phyloP scores from a whole-genome alignment of 1,140 invertebrate species.

The Neodiprion virginianus region DNA sequence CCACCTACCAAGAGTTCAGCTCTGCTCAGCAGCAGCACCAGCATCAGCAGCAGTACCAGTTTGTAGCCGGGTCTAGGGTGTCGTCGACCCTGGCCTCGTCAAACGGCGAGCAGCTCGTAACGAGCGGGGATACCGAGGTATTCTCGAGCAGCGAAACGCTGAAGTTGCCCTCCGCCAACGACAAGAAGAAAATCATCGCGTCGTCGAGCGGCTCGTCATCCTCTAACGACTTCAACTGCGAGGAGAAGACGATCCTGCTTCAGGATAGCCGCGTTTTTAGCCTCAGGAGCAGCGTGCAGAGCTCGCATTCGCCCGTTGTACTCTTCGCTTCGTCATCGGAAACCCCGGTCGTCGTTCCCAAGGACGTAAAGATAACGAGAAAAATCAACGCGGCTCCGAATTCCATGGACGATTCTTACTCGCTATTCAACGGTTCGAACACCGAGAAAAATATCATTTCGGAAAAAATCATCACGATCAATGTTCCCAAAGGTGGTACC shows the following conservation, averaged over 20 bases:
- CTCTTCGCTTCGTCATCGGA: neutral
- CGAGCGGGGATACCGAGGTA: slow-evolving; percentile 21
- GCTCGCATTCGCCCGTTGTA: neutral
- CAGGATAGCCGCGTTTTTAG: neutral
- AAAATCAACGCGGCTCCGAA: neutral
- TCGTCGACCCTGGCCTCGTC: slow-evolving; percentile 16
- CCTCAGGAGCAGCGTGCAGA: neutral
- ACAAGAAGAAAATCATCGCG: slow-evolving; percentile 39
- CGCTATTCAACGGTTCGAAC: neutral
- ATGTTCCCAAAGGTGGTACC: slow-evolving; percentile 30
- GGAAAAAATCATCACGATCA: slow-evolving; percentile 48
- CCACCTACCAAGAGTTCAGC: slow-evolving; percentile 72
- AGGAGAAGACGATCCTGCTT: neutral
- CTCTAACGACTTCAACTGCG: slow-evolving; percentile 21
- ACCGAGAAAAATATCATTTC: slow-evolving; percentile 21
- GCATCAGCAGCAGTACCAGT: slow-evolving; percentile 41
- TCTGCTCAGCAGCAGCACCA: slow-evolving; percentile 30
- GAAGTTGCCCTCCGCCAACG: neutral
- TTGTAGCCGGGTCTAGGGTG: slow-evolving; percentile 28
- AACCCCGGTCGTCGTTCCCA: no score
- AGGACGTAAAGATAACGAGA: neutral
- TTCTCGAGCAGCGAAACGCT: slow-evolving; percentile 19
- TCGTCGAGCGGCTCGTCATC: slow-evolving; percentile 40
- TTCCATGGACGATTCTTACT: neutral
- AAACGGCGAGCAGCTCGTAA: slow-evolving; percentile 26